Evolutionary conservation across 2,888 invertebrate species (phyloP), one percentile per base, ranked within the genome.

Genomic region (Parnassius mnemosyne): DNA sequence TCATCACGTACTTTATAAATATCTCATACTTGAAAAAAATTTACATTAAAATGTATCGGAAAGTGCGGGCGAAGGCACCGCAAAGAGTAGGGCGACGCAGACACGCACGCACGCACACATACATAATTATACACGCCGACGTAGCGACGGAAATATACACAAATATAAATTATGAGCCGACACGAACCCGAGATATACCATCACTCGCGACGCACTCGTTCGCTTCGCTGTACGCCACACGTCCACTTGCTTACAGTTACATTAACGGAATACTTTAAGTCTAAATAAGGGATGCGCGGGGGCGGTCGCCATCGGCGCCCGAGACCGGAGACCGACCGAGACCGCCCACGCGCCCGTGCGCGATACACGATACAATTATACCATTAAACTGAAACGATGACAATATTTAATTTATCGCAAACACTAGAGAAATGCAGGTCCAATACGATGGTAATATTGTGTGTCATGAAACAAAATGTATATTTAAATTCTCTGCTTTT

Each of bases 391-490:
- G 87, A 89, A 89, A 90, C 89, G 89, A 89, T 88, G 90, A 84
- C 88, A 88, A 86, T 88, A 86, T 84, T 85, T 87, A 85, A 87
- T 89, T 86, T 89, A 90, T 91, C 91, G 90, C 91, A 90, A 92
- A 92, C 92, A 92, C 92, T 92, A 92, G 91, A 92, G 92, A 92
- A 92, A 92, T 92, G 92, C 92, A 92, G 90, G 91, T 92, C 92
- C 92, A 87, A 92, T 91, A 92, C 92, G 92, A 89, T 92, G 92
- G 89, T 91, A 90, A 89, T 92, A 90, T 90, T 92, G 92, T 92
- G 92, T 92, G 92, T 92, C 92, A 89, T 92, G 90, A 92, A 92
- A 91, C 89, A 91, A 91, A 92, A 93, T 89, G 93, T 93, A 93
- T 92, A 92, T 93, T 92, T 92, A 90, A 92, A 91, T 91, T 91